Evolutionary conservation across 35 echinoderm and acorn worm species (phyloP).

Genomic region (Nesometra sesokonis): DNA sequence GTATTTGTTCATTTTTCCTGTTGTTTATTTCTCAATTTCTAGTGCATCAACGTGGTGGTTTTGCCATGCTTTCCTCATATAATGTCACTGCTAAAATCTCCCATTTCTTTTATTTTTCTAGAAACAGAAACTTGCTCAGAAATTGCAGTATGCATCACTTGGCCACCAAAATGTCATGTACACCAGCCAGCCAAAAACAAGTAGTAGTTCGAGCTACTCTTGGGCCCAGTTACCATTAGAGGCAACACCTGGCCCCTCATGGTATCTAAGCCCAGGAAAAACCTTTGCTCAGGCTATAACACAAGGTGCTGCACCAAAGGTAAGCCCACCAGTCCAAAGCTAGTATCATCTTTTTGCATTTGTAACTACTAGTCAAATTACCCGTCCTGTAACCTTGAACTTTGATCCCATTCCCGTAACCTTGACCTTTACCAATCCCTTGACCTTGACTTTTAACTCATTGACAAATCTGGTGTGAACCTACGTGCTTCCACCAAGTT

Average conservation of each 20-base stretch:
- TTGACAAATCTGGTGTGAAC: no score
- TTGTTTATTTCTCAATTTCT: no score
- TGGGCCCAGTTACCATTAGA: neutral
- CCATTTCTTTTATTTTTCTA: neutral
- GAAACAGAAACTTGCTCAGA: slow-evolving; percentile 50
- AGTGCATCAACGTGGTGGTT: no score
- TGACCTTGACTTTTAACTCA: no score
- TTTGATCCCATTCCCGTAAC: no score
- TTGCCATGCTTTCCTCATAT: no score
- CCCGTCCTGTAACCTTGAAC: no score
- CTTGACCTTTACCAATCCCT: no score
- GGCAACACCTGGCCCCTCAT: neutral
- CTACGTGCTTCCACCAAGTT: no score
- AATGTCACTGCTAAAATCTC: neutral
- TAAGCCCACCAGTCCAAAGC: neutral
- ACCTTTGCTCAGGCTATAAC: neutral
- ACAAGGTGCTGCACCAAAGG: neutral
- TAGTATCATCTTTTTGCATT: no score
- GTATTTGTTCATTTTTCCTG: no score
- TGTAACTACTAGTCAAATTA: no score
- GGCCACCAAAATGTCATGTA: neutral
- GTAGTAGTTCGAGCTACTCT: neutral
- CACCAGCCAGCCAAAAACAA: neutral
- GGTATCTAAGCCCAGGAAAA: neutral
- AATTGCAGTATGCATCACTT: slow-evolving; percentile 6